A percentile compares a stretch with the other conserved stretches of the same genome.
Evolutionary conservation across 2,888 invertebrate species (phyloP).

Genomic region (Ctenicera cuprea): DNA sequence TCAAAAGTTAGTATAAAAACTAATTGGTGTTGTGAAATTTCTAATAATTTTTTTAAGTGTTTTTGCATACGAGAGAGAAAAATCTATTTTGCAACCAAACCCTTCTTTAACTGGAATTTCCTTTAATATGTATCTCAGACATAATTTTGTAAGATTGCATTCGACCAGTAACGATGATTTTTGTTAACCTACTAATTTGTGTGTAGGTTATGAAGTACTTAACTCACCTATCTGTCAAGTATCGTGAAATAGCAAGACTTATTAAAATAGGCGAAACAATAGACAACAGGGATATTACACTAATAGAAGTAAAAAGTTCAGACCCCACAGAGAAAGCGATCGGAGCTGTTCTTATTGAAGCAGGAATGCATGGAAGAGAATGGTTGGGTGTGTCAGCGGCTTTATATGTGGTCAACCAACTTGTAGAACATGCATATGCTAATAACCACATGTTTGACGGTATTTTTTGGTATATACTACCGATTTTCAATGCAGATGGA

Average conservation of each 20-base stretch:
- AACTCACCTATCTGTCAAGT: neutral
- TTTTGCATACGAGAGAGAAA: neutral
- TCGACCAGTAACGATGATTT: neutral
- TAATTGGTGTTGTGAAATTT: neutral
- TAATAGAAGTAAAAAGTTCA: slow-evolving; percentile 31
- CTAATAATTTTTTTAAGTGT: neutral
- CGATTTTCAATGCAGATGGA: slow-evolving; percentile 46
- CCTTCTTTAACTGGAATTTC: slow-evolving; percentile 13
- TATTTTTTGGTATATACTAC: slow-evolving; percentile 35
- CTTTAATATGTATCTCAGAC: neutral
- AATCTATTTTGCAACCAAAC: too few relatives aligned
- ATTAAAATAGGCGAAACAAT: slow-evolving; percentile 32
- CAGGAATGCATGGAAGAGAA: slow-evolving; percentile 44
- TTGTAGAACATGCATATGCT: slow-evolving; percentile 19
- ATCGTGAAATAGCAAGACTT: slow-evolving; percentile 36
- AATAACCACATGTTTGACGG: slow-evolving; percentile 31
- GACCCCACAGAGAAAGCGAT: slow-evolving; percentile 18
- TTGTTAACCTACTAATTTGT: neutral
- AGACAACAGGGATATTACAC: neutral
- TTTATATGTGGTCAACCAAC: slow-evolving; percentile 25
- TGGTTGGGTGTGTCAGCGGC: slow-evolving; percentile 37
- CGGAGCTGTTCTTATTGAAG: slow-evolving; percentile 40
- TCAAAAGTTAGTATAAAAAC: neutral
- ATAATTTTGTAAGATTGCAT: slow-evolving; percentile 2
- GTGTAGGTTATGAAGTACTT: slow-evolving; percentile 6